Conservation (phyloP, 2,797 vertebrate species). For the Apogon talboti region DNA sequence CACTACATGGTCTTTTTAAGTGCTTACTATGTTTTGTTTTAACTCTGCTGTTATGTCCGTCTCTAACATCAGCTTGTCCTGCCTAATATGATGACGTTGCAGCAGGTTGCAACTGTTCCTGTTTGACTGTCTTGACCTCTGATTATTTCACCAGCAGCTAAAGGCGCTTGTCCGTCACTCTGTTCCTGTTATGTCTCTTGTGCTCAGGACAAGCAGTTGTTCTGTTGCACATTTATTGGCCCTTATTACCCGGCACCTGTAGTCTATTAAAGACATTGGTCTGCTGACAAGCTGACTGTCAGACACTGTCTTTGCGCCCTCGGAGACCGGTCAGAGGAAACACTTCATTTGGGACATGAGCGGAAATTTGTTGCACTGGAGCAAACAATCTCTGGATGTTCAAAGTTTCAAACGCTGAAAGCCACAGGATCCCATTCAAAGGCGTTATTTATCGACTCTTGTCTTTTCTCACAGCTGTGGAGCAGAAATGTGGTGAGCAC, state of each 20-base stretch:
- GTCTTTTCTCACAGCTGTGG: conserved; percentile 65
- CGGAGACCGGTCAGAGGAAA: conserved; percentile 22
- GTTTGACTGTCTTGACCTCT: conserved; percentile 47
- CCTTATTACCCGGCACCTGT: conserved; percentile 73
- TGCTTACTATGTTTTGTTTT: no score
- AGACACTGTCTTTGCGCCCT: conserved; percentile 47
- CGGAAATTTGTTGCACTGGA: conserved; percentile 39
- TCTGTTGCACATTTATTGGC: conserved; percentile 64
- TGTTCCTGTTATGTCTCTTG: conserved; percentile 38
- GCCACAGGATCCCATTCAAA: conserved; percentile 64
- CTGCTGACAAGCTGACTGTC: conserved; percentile 46
- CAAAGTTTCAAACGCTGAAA: conserved; percentile 51
- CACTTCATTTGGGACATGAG: conserved; percentile 45
- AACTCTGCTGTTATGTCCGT: no score
- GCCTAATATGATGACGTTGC: conserved; percentile 39
- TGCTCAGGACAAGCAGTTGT: conserved; percentile 65
- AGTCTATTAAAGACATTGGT: conserved; percentile 50
- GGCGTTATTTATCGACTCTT: conserved; percentile 60
- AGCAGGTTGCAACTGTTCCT: conserved; percentile 53
- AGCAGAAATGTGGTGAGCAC: conserved; percentile 68
- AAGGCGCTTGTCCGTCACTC: conserved; percentile 30
- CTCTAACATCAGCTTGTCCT: conserved; percentile 6
- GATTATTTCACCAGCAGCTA: conserved; percentile 61
- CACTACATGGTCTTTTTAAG: no score
- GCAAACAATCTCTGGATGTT: conserved; percentile 55